These are phyloP conservation scores for Rhodinocichla rosea DNA, from an alignment of 2,113 vertebrate genomes.

Conservation along the genomic window DNA sequence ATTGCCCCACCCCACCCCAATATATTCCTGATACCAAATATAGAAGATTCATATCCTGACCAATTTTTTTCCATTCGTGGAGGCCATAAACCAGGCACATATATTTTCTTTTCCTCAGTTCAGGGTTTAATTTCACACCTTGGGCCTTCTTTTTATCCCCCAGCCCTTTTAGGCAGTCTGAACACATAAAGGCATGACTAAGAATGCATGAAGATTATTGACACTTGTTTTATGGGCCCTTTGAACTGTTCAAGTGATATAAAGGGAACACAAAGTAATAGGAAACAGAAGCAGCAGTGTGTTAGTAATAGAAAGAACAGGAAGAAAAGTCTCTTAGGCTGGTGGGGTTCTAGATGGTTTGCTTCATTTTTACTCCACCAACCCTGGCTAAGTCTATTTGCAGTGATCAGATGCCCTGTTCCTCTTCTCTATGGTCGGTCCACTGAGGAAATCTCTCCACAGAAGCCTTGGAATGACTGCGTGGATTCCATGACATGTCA, in stretches of 20 bases:
- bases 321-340: background rate
- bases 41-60: background rate
- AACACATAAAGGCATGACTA: background rate
- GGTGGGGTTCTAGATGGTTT: background rate
- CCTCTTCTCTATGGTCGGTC: rapidly evolving
- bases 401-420: background rate
- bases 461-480: background rate
- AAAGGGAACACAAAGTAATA: background rate
- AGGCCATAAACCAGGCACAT: background rate
- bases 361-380: background rate
- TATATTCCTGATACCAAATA: background rate
- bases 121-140: background rate
- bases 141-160: background rate
- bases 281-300: background rate
- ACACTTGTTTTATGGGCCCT: background rate
- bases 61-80: background rate
- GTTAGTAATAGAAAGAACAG: background rate
- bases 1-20: background rate
- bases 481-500: background rate
- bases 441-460: background rate
- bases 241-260: background rate
- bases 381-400: background rate
- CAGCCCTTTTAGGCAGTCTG: background rate
- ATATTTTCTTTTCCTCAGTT: background rate
- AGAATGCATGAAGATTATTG: background rate